These are phyloP conservation scores for Simalia tracyae DNA, from an alignment of 2,797 vertebrate genomes.

Conservation along the genomic window DNA sequence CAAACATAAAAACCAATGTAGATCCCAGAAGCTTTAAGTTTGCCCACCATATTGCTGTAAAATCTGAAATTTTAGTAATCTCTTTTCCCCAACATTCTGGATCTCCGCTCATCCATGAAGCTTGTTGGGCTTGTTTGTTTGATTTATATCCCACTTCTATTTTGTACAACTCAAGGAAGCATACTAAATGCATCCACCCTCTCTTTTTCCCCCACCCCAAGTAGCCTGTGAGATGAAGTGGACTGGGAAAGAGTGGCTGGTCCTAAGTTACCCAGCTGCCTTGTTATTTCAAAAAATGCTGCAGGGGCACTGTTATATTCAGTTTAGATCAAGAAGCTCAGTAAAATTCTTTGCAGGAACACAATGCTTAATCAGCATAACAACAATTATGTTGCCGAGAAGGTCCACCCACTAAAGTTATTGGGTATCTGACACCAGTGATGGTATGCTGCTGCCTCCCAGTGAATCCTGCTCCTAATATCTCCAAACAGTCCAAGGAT, in stretches of 20 bases:
- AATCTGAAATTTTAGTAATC: background rate
- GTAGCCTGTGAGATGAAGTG: background rate
- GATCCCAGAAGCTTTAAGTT: background rate
- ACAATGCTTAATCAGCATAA: background rate
- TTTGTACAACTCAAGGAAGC: background rate
- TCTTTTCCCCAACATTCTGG: background rate
- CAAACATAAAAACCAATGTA: background rate
- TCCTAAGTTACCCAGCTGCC: background rate
- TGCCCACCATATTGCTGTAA: background rate
- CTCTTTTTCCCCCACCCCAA: background rate
- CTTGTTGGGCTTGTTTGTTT: too few species aligned
- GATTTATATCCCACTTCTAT: too few species aligned
- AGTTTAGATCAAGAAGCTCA: background rate
- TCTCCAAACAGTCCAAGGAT: background rate
- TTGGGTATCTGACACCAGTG: background rate
- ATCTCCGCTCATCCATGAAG: too few species aligned
- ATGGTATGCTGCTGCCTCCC: conserved; percentile 60
- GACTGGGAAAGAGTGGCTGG: background rate
- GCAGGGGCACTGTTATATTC: background rate
- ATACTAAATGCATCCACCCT: background rate
- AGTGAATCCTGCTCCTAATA: conserved; percentile 34
- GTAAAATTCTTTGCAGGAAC: background rate
- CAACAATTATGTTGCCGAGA: background rate
- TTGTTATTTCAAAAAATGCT: background rate
- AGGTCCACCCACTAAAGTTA: background rate